Percentiles rank a stretch among this genome's conserved stretches.
phyloP scores from a whole-genome alignment of 2,797 vertebrate genomes.

The Geotrypetes seraphini region DNA sequence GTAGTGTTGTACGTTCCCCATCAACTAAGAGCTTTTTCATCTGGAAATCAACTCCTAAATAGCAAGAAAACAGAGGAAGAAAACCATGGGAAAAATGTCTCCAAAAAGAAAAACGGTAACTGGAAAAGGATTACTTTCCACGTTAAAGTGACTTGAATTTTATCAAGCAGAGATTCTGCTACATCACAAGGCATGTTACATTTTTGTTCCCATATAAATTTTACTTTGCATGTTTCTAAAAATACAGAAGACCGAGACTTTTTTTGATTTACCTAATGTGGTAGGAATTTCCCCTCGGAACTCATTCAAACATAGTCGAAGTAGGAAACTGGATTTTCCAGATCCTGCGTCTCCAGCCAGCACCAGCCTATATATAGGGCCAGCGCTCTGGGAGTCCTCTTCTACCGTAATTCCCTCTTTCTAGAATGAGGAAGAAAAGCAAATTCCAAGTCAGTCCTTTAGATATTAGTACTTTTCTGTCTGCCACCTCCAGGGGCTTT shows the following conservation, averaged over 20 bases:
- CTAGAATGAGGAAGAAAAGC: background rate
- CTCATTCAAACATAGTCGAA: conserved; percentile 50
- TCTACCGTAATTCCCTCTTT: background rate
- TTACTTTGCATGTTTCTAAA: too few relatives aligned
- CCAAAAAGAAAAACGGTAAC: too few relatives aligned
- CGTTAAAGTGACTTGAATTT: too few relatives aligned
- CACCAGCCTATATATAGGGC: conserved; percentile 49
- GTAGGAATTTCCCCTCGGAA: conserved; percentile 55
- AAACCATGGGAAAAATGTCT: background rate
- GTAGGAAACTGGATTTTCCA: conserved; percentile 63
- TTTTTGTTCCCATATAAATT: too few relatives aligned
- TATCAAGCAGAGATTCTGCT: too few relatives aligned
- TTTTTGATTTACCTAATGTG: conserved; percentile 44
- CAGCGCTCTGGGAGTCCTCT: conserved; percentile 1
- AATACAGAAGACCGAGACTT: too few relatives aligned
- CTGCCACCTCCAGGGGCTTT: too few relatives aligned
- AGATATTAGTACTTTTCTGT: too few relatives aligned
- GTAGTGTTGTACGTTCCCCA: conserved; percentile 51
- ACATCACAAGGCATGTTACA: too few relatives aligned
- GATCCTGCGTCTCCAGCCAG: conserved; percentile 52
- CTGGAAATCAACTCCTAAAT: conserved; percentile 64
- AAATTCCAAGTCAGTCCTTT: background rate
- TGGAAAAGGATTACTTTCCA: too few relatives aligned
- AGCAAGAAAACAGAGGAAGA: background rate
- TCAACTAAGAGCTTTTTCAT: conserved; percentile 68